Evolutionary conservation across 2,888 invertebrate species (phyloP), one percentile per base, ranked within the genome.

Genomic region (Chironomus tentans): DNA sequence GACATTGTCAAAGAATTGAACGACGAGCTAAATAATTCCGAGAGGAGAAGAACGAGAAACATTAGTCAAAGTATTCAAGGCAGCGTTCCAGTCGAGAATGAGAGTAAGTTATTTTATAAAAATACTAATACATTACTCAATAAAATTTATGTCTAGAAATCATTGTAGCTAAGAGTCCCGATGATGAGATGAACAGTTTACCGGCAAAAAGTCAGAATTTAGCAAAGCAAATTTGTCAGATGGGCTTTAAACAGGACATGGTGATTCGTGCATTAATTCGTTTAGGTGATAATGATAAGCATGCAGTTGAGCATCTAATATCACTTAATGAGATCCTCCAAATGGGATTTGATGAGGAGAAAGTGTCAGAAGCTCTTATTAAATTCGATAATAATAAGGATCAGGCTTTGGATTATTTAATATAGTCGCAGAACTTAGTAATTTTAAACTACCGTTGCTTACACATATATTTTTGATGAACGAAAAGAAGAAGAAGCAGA

Each of bases 201-300:
- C 84, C 87, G 38, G 82, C 84, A 12, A 85, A 87, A 73, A 84
- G 88, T 76, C 91, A 92, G 82, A 86, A 85, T 56, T 85, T 93
- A 80, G 92, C 91, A 74, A 87, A 88, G 80, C 90, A 89, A 78
- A 89, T 96, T 77, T 90, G 90, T 80, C 88, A 89, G 77, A 97
- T 97, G 96, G 97, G 97, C 1, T 97, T 97, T 82, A 91, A 93
- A 0, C 82, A 92, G 73, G 88, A 91, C 77, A 88, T 93, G 82
- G 94, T 93, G 18, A 90, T 92, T 4, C 88, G 93, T 79, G 91
- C 93, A n/a, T 91, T 92, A 79, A 88, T 89, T 79, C 85, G 90
- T 71, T 85, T 93, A 78, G 94, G 95, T 77, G 87, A 87, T 82
- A 91, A 94, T 85, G 92, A 95, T 84, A 95, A 94, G 84, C 93